Conservation (phyloP, 1,140 invertebrate genomes). For the Papilio polytes region DNA sequence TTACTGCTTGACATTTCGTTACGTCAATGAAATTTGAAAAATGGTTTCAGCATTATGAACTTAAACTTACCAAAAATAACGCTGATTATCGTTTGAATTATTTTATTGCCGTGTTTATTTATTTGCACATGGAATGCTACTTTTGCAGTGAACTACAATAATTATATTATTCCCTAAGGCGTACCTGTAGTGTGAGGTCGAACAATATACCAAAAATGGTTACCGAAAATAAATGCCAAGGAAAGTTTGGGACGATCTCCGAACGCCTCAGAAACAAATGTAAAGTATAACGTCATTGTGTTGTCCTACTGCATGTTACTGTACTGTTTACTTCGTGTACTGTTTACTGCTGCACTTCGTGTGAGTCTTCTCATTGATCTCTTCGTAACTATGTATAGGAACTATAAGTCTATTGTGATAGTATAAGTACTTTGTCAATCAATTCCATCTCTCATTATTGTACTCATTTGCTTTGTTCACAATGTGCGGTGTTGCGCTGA, state of each 20-base stretch:
- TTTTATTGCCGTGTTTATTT: constrained; percentile 25
- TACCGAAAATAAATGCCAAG: constrained; percentile 41
- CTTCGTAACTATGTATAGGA: background rate
- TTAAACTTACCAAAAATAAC: background rate
- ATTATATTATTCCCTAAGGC: constrained; percentile 34
- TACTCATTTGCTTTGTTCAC: background rate
- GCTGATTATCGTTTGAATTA: background rate
- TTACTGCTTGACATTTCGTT: constrained; percentile 22
- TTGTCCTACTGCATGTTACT: background rate
- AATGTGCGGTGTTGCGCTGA: background rate
- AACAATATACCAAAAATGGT: constrained; percentile 38
- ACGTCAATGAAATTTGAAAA: constrained; percentile 29
- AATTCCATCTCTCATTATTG: background rate
- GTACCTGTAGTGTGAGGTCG: constrained; percentile 35
- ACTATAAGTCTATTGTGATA: background rate
- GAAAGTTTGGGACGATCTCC: constrained; percentile 40
- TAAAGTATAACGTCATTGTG: constrained; percentile 28
- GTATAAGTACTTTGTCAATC: constrained; percentile 5
- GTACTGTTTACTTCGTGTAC: background rate
- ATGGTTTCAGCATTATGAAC: background rate
- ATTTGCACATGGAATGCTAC: constrained; percentile 38
- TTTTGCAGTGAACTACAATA: constrained; percentile 25
- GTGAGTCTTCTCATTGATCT: background rate
- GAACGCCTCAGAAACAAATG: constrained; percentile 39
- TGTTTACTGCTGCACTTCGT: background rate